Percentiles rank a stretch among this genome's conserved stretches.
These are phyloP conservation scores for Ridgeia piscesae DNA, from an alignment of 1,140 invertebrate species.

Conservation along the genomic window DNA sequence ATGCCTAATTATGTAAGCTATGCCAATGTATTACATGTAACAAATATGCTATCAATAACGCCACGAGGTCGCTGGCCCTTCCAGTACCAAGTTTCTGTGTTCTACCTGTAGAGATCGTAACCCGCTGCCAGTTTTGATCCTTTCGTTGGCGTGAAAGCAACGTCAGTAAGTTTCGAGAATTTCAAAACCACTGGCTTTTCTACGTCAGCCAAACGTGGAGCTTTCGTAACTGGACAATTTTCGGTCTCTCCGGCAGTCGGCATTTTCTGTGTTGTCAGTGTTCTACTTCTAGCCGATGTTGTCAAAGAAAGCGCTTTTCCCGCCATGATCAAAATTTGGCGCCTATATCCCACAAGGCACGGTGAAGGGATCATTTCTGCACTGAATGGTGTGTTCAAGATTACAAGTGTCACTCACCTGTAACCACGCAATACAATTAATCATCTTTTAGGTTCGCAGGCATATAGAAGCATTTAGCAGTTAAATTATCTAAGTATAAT, in stretches of 20 bases:
- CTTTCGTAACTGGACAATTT: not conserved
- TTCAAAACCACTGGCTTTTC: constrained; percentile 56
- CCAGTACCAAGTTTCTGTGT: not conserved
- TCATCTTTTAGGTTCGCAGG: not conserved
- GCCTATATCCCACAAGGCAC: not conserved
- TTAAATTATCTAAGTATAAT: not conserved
- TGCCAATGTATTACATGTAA: too few species aligned
- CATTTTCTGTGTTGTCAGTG: not conserved
- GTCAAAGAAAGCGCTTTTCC: not conserved
- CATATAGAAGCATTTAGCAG: not conserved
- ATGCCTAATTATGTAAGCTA: too few species aligned
- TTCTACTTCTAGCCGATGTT: not conserved
- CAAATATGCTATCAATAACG: too few species aligned
- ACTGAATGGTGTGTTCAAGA: not conserved
- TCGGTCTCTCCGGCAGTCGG: not conserved
- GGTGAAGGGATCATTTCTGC: not conserved
- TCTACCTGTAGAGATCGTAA: constrained; percentile 83
- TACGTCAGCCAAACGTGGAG: constrained; percentile 2
- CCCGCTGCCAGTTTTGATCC: constrained; percentile 86
- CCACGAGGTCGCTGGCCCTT: too few species aligned
- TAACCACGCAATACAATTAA: not conserved
- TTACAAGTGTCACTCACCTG: not conserved
- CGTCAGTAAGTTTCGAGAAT: constrained; percentile 75
- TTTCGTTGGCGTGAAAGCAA: constrained; percentile 78
- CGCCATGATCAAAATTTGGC: not conserved